phyloP scores from a whole-genome alignment of 2,797 vertebrate genomes.

The Pteronotus mesoamericanus region DNA sequence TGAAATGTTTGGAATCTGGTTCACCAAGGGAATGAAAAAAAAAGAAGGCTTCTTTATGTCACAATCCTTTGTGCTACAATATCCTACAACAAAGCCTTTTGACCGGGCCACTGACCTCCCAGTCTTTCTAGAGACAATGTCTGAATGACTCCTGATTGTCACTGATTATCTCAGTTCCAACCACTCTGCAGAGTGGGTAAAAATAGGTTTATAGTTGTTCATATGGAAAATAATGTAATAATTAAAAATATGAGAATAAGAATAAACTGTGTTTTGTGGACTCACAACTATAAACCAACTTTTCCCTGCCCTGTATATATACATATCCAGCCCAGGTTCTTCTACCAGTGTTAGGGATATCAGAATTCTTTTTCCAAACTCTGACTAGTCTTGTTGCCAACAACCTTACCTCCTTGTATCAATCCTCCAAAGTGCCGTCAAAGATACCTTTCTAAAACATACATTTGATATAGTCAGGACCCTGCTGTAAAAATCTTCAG shows the following conservation, averaged over 20 bases:
- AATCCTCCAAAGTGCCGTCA: background rate
- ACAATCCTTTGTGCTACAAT: background rate
- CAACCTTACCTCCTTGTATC: background rate
- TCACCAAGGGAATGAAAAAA: background rate
- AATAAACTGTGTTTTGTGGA: background rate
- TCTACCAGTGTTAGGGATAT: background rate
- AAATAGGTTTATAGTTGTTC: background rate
- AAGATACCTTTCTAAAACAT: background rate
- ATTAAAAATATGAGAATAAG: background rate
- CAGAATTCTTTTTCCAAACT: background rate
- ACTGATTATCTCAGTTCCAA: background rate
- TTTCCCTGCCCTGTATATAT: background rate
- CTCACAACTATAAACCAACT: background rate
- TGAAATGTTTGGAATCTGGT: background rate
- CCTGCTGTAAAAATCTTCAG: background rate
- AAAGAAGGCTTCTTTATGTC: background rate
- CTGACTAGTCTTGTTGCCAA: background rate
- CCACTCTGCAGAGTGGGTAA: background rate
- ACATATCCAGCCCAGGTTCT: background rate
- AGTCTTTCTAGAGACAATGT: background rate
- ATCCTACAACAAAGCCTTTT: background rate
- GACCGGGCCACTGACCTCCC: background rate
- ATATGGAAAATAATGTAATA: background rate
- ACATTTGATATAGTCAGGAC: background rate
- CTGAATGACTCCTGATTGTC: background rate